Percentiles rank a stretch among this genome's conserved stretches.
phyloP scores from a whole-genome alignment of 2,113 vertebrate species.

The Catagonus wagneri region DNA sequence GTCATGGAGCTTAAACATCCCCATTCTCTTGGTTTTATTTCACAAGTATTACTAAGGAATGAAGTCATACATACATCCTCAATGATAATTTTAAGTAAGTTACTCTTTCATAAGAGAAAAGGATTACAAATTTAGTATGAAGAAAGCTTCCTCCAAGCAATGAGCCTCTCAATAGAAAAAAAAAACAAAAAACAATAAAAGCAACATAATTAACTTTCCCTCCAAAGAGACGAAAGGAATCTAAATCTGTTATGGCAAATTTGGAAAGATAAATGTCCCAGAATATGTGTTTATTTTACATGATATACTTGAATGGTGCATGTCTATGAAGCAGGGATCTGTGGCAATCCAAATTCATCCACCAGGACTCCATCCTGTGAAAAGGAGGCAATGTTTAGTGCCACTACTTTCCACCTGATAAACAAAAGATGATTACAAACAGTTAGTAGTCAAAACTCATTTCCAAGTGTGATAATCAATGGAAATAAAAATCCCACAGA shows the following conservation, averaged over 20 bases:
- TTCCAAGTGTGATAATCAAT: slow-evolving; percentile 45
- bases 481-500: slow-evolving; percentile 44
- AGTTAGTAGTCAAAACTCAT: slow-evolving; percentile 50
- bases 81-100: slow-evolving; percentile 76
- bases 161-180: slow-evolving; percentile 70
- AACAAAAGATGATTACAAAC: slow-evolving; percentile 31
- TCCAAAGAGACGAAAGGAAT: slow-evolving; percentile 80
- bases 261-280: slow-evolving; percentile 76
- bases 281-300: slow-evolving; percentile 74
- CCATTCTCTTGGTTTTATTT: slow-evolving; percentile 74
- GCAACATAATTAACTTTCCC: slow-evolving; percentile 79
- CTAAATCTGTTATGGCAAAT: slow-evolving; percentile 76
- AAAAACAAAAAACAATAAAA: too few relatives aligned
- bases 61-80: slow-evolving; percentile 77
- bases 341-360: slow-evolving; percentile 98
- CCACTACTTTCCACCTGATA: slow-evolving; percentile 11
- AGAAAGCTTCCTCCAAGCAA: slow-evolving; percentile 69
- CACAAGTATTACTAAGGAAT: slow-evolving; percentile 76
- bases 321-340: slow-evolving; percentile 96
- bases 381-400: slow-evolving; percentile 64
- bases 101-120: slow-evolving; percentile 70
- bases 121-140: slow-evolving; percentile 74
- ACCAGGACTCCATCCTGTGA: slow-evolving; percentile 96
- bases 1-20: slow-evolving; percentile 75
- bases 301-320: slow-evolving; percentile 62